Base-by-base conservation (phyloP, 2,888 invertebrate species). In the Deilephila porcellus region DNA sequence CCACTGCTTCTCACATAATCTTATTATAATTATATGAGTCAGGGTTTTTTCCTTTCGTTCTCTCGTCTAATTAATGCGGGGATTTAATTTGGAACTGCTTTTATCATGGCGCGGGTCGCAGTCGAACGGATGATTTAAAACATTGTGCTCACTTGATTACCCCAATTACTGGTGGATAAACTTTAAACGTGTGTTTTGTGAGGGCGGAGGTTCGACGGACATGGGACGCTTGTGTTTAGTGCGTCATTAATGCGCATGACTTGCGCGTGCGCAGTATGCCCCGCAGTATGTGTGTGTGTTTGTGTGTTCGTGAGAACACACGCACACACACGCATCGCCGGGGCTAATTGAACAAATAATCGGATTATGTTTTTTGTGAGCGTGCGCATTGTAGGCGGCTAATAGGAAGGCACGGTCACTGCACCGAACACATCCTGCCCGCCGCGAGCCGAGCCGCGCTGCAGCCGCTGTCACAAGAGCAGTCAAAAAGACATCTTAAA, bases 201-300 rank as follows among this genome's bases (percentile, higher is more conserved):
- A 25, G 11, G 62, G 20, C 19, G 25, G 56, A 19, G n/a, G 62
- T 29, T 77, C 76, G 75, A 75, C 64, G 75, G 32, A 32, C 32
- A 32, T 32, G 74, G 74, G 79, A 70, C 74, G 52, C 71, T 60
- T 70, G 76, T 76, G 75, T 64, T 56, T 60, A 76, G 72, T 72
- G 52, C 74, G 75, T 80, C 85, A 85, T 86, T 87, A 87, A 80
- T 73, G 81, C 80, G 81, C 86, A 82, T 87, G 87, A 87, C 86
- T 86, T 86, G 87, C 87, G 81, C 78, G 67, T 73, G 79, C 80
- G 75, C 67, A 25, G 67, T 76, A 72, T 53, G 73, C 60, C 60
- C 70, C 71, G 62, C 62, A 34, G 60, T 62, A 45, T 7, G 62
- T 45, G 59, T 45, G 59, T 62, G 71, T 11, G 62, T 45, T 37